Base-by-base conservation (phyloP, 2,888 invertebrate species). In the Torymus tubicola region DNA sequence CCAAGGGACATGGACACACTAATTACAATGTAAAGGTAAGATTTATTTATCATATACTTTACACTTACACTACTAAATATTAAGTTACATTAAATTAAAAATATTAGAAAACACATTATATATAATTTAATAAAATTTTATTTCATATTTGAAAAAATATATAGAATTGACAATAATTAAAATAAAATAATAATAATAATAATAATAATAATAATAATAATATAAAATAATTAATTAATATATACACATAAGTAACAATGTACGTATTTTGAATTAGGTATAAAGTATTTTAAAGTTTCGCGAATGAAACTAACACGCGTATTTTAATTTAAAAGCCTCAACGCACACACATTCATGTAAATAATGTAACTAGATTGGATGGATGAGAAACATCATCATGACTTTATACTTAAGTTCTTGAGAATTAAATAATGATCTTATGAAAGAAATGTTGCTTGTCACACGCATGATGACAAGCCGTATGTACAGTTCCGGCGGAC, bases 271-370 rank as follows among this genome's bases (percentile, higher is more conserved):
- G 12, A 72, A 67, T 80, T 53, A 78, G 78, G 42, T 18, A 78
- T 73, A 70, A 70, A 70, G 52, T 67, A 71, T 70, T 74, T 64
- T 18, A 55, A 70, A 75, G 12, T 75, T 60, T 63, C 21, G 70
- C 53, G 31, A 78, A 65, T 70, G 65, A 65, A 67, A 69, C 21
- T 13, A 65, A 76, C 31, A 63, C 53, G 24, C 58, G 5, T 79
- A 55, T 72, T 78, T 71, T 72, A 76, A 76, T 67, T 76, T 81
- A 79, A 73, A 83, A 79, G 73, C 73, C 77, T 79, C 73, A n/a
- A 72, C 74, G 58, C 57, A 70, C 74, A n/a, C 31, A 75, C 73
- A 64, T 58, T 72, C 31, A 71, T 21, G 61, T 57, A 63, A 80
- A 67, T 21, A 78, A 58, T 67, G 64, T 72, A 77, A 77, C 61